A percentile compares a stretch with the other conserved stretches of the same genome.
These are phyloP conservation scores for Guaruba guarouba DNA, from an alignment of 2,113 vertebrate genomes.

Conservation along the genomic window DNA sequence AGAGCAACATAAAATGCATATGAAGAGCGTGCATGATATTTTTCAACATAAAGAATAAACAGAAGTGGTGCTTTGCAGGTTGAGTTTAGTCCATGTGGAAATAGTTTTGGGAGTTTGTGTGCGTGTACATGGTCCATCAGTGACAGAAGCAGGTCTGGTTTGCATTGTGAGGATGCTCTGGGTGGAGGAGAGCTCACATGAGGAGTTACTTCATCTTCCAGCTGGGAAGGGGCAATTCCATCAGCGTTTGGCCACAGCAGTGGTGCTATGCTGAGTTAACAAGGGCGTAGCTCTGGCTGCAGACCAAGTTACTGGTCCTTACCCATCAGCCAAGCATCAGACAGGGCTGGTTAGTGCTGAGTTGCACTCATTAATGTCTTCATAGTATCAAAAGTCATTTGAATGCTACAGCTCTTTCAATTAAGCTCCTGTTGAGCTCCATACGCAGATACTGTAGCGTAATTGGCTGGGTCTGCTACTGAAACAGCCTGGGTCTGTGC, in stretches of 20 bases:
- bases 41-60: neutral
- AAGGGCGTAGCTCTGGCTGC: neutral
- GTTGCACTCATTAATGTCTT: neutral
- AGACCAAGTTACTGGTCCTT: neutral
- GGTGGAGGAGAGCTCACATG: neutral
- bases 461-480: constrained; percentile 27
- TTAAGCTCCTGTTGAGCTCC: constrained; percentile 24
- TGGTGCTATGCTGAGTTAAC: neutral
- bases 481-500: constrained; percentile 5
- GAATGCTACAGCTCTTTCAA: constrained; percentile 8
- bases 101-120: neutral
- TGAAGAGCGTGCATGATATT: neutral
- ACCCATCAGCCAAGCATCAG: neutral
- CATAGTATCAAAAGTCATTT: constrained; percentile 19
- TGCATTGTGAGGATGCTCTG: neutral
- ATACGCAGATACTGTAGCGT: neutral
- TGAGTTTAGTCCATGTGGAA: neutral
- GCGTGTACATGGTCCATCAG: neutral
- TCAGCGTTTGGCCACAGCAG: neutral
- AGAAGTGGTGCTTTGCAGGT: neutral
- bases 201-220: neutral
- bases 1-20: neutral
- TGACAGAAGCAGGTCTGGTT: neutral
- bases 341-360: neutral
- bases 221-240: neutral